These are phyloP conservation scores for Acanthococcus lagerstroemiae DNA, from an alignment of 2,888 invertebrate species.

Conservation along the genomic window DNA sequence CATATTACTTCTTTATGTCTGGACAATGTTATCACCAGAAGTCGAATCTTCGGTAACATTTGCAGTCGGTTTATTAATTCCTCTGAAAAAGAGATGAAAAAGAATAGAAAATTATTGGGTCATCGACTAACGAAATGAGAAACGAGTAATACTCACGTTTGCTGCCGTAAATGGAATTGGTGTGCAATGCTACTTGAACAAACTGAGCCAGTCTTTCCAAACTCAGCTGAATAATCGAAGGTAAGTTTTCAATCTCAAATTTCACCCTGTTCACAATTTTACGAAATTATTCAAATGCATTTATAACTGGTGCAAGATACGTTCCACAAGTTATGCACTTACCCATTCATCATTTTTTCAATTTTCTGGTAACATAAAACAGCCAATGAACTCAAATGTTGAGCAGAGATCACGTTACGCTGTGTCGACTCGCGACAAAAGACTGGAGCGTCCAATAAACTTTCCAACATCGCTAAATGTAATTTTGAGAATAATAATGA, in stretches of 20 bases:
- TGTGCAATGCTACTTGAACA: slow-evolving; percentile 66
- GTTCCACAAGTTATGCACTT: no score
- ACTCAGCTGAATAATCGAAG: slow-evolving; percentile 43
- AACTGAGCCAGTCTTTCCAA: slow-evolving; percentile 74
- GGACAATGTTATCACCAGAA: slow-evolving; percentile 1
- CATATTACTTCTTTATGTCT: slow-evolving; percentile 18
- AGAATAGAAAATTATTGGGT: background rate
- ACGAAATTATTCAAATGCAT: no score
- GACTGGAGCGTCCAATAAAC: slow-evolving; percentile 48
- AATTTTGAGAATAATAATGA: slow-evolving; percentile 47
- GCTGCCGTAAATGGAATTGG: slow-evolving; percentile 70
- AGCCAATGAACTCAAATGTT: slow-evolving; percentile 49
- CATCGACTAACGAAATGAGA: background rate
- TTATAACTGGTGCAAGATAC: no score
- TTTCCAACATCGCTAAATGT: slow-evolving; percentile 57
- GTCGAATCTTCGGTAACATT: slow-evolving; percentile 13
- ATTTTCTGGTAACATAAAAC: slow-evolving; percentile 10
- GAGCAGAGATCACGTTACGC: slow-evolving; percentile 52
- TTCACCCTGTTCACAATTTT: no score
- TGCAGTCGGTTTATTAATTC: slow-evolving; percentile 6
- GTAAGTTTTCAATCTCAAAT: background rate
- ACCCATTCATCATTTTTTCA: background rate
- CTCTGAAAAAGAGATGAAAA: slow-evolving; percentile 5
- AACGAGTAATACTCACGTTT: slow-evolving; percentile 46
- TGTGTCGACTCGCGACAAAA: slow-evolving; percentile 29